Conservation (phyloP, 2,113 vertebrate genomes). For the Thunnus maccoyii region DNA sequence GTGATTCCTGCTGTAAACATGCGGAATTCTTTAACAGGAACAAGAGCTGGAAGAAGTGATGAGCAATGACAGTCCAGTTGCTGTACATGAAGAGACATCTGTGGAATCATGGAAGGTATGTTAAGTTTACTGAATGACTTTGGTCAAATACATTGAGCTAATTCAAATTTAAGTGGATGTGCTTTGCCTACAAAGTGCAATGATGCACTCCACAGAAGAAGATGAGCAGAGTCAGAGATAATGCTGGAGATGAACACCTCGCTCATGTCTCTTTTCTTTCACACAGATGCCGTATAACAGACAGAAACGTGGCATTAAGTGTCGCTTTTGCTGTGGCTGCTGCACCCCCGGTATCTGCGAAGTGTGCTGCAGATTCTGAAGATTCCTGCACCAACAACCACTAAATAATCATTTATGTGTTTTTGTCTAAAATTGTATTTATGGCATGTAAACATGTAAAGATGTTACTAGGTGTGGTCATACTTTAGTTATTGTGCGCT, state of each 20-base stretch:
- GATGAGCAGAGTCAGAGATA: neutral
- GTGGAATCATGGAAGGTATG: constrained; percentile 60
- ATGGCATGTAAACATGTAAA: too few species aligned
- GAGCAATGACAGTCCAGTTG: constrained; percentile 9
- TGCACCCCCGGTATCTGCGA: constrained; percentile 71
- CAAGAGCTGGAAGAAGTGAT: constrained; percentile 19
- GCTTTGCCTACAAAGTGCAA: too few species aligned
- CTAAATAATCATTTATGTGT: too few species aligned
- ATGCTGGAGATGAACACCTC: neutral
- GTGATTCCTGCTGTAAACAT: neutral
- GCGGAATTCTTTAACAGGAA: constrained; percentile 28
- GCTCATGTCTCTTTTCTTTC: neutral
- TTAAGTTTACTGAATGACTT: constrained; percentile 10
- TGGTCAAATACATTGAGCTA: constrained; percentile 12
- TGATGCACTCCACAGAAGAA: too few species aligned
- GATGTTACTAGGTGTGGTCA: too few species aligned
- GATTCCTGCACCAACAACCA: neutral
- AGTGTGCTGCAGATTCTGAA: constrained; percentile 78
- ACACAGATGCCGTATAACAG: constrained; percentile 54
- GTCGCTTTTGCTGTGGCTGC: constrained; percentile 81
- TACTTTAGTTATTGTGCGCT: too few species aligned
- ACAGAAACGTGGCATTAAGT: constrained; percentile 64
- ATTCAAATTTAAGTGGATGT: neutral
- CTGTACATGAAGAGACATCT: constrained; percentile 16
- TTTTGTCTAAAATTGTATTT: too few species aligned